Evolutionary conservation across 2,797 vertebrate genomes (phyloP).

Genomic region (Alectoris magna): DNA sequence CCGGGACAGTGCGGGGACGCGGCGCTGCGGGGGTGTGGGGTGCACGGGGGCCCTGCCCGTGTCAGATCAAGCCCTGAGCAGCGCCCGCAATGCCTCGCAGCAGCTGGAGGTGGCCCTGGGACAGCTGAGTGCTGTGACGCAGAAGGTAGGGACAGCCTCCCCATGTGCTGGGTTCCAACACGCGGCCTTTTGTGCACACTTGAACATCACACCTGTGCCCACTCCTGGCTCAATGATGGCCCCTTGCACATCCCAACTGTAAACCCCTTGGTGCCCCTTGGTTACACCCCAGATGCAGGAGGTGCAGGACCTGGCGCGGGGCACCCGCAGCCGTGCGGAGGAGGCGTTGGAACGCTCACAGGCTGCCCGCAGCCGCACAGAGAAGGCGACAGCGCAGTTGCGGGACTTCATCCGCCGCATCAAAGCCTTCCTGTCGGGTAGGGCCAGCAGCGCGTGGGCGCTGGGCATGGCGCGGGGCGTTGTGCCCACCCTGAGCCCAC

Average conservation of each 20-base stretch:
- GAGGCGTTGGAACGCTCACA: slow-evolving; percentile 80
- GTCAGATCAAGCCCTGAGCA: slow-evolving; percentile 74
- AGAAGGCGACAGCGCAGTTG: slow-evolving; percentile 82
- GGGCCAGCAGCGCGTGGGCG: neutral
- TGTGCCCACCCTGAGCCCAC: rapidly evolving
- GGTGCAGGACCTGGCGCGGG: slow-evolving; percentile 80
- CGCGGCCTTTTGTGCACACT: neutral
- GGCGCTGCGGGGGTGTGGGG: slow-evolving; percentile 80
- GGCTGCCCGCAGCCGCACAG: slow-evolving; percentile 79
- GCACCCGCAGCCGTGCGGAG: slow-evolving; percentile 80
- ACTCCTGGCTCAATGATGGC: neutral
- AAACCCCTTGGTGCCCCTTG: neutral
- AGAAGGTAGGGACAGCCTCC: slow-evolving; percentile 77
- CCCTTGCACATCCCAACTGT: neutral
- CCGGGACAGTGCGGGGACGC: slow-evolving; percentile 69
- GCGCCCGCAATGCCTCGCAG: slow-evolving; percentile 61
- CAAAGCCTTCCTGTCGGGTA: slow-evolving; percentile 89
- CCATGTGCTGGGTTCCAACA: no score
- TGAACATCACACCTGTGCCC: neutral
- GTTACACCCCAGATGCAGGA: slow-evolving; percentile 58
- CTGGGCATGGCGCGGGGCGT: rapidly evolving
- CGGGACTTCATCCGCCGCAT: slow-evolving; percentile 87
- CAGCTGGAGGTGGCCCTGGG: slow-evolving; percentile 74
- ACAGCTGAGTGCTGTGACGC: slow-evolving; percentile 78
- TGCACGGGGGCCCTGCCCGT: slow-evolving; percentile 82